Conservation (phyloP, 2,888 invertebrate species). For the Meiosimyza platycephala region DNA sequence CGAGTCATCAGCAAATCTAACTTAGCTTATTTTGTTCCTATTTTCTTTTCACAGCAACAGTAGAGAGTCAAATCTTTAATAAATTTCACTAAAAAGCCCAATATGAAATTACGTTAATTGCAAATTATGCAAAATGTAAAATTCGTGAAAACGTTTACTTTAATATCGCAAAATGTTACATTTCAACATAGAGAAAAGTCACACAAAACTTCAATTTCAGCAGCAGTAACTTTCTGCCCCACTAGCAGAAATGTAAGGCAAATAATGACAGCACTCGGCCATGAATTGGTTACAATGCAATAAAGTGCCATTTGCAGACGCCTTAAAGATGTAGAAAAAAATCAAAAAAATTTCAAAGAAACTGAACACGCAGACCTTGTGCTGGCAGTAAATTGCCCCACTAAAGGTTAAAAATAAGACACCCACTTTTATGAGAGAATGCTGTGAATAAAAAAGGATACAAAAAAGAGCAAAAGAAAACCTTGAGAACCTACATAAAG, state of each 20-base stretch:
- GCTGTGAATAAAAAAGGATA: conserved; percentile 32
- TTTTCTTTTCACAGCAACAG: too few species aligned
- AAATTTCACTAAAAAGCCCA: not conserved
- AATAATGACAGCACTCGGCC: conserved; percentile 25
- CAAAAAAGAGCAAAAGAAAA: conserved; percentile 25
- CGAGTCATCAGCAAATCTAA: too few species aligned
- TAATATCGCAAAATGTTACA: not conserved
- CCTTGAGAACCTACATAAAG: conserved; percentile 13
- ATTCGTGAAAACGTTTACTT: conserved; percentile 22
- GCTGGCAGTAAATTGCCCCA: not conserved
- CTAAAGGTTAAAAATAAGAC: conserved; percentile 12
- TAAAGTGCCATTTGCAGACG: conserved; percentile 27
- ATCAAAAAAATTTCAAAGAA: not conserved
- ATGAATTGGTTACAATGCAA: conserved; percentile 15
- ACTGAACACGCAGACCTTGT: not conserved
- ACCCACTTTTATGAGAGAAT: conserved; percentile 30
- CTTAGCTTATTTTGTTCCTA: too few species aligned
- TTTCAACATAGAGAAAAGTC: too few species aligned
- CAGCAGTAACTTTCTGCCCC: not conserved
- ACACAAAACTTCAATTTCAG: not conserved
- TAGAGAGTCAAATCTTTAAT: too few species aligned
- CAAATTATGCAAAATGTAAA: conserved; percentile 29
- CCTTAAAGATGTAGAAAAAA: conserved; percentile 29
- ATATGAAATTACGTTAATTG: conserved; percentile 21
- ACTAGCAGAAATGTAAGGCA: not conserved